These are phyloP conservation scores for Propsilocerus akamusi DNA, from an alignment of 1,140 invertebrate species.

Conservation along the genomic window DNA sequence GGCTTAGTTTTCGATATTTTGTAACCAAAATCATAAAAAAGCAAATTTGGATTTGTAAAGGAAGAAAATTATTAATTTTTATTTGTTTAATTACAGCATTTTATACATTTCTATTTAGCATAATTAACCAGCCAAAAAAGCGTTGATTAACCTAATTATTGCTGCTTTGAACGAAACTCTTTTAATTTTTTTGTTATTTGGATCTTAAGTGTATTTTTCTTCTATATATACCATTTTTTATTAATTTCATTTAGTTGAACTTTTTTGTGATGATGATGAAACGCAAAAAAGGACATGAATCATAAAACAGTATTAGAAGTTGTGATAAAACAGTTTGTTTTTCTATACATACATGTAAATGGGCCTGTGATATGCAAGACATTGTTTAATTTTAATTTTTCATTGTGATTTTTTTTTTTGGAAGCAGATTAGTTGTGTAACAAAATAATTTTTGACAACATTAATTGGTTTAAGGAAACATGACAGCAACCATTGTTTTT, in stretches of 20 bases:
- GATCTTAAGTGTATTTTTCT: background rate
- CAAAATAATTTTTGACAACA: too few relatives aligned
- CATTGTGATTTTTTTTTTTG: too few relatives aligned
- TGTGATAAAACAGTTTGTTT: too few relatives aligned
- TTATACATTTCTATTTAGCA: slow-evolving; percentile 1
- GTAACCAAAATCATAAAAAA: background rate
- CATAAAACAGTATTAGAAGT: too few relatives aligned
- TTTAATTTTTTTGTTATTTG: background rate
- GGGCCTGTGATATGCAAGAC: slow-evolving; percentile 1
- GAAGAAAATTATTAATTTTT: slow-evolving; percentile 3
- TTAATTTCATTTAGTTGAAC: slow-evolving; percentile 2
- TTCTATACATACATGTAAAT: too few relatives aligned
- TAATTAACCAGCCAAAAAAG: slow-evolving; percentile 4
- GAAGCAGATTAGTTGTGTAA: too few relatives aligned
- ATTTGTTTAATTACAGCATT: slow-evolving; percentile 4
- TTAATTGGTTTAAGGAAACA: too few relatives aligned
- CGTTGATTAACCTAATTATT: slow-evolving; percentile 4
- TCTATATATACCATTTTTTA: background rate
- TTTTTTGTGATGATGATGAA: too few relatives aligned
- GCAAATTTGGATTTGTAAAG: background rate
- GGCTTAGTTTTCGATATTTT: background rate
- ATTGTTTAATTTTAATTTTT: too few relatives aligned
- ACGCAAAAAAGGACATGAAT: too few relatives aligned
- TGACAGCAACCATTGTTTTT: too few relatives aligned
- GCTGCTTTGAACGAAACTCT: slow-evolving; percentile 1